phyloP scores from a whole-genome alignment of 2,797 vertebrate genomes.

The Odontamblyopus lacepedii region DNA sequence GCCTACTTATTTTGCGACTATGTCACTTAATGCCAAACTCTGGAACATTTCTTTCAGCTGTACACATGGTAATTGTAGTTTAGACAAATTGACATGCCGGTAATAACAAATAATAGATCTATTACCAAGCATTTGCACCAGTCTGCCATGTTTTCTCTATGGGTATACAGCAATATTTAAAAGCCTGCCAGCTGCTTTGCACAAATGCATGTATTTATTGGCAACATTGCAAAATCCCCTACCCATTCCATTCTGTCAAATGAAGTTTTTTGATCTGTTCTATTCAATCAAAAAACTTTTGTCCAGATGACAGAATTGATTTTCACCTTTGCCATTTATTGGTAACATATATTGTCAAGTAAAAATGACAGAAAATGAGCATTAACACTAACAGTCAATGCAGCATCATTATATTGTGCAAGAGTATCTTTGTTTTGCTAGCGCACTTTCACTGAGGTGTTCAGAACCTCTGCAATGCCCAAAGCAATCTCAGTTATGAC shows the following conservation, averaged over 20 bases:
- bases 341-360: no score
- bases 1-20: background rate
- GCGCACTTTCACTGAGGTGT: background rate
- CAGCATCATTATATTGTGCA: background rate
- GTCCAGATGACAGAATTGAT: no score
- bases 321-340: no score
- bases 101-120: no score
- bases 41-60: background rate
- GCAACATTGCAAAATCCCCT: no score
- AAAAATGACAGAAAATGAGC: background rate
- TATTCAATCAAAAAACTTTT: no score
- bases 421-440: background rate
- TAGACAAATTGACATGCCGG: no score
- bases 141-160: background rate
- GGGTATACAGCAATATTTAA: background rate
- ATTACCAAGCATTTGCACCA: background rate
- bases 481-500: conserved; percentile 3
- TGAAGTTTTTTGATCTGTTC: no score
- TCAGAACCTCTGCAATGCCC: conserved; percentile 8
- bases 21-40: background rate
- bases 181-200: background rate
- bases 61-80: background rate
- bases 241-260: no score
- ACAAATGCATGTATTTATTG: no score
- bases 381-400: background rate